Conservation (phyloP, 2,888 invertebrate genomes). For the Liodrosophila aerea region DNA sequence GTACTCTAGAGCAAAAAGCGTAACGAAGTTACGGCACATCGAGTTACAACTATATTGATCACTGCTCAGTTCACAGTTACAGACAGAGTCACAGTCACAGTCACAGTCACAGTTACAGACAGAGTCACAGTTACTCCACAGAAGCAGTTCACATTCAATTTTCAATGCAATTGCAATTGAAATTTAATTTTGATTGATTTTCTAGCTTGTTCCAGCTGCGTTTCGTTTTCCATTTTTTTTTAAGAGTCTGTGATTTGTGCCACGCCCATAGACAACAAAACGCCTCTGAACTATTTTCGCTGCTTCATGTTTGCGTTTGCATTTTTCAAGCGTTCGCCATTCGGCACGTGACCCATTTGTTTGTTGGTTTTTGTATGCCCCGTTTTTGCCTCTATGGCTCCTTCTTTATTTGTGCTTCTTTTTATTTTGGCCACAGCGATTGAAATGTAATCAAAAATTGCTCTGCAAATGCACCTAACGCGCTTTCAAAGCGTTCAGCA, state of each 20-base stretch:
- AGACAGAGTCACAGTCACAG: conserved; percentile 1
- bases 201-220: conserved; percentile 41
- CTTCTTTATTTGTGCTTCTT: conserved; percentile 22
- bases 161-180: conserved; percentile 50
- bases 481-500: conserved; percentile 44
- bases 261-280: conserved; percentile 36
- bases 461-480: conserved; percentile 51
- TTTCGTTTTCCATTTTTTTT: background rate
- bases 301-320: conserved; percentile 52
- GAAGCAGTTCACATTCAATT: conserved; percentile 25
- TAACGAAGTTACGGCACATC: conserved; percentile 51
- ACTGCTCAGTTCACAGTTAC: conserved; percentile 12
- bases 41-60: conserved; percentile 39
- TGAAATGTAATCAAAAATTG: conserved; percentile 69
- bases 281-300: conserved; percentile 25
- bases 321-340: conserved; percentile 45
- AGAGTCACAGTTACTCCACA: conserved; percentile 6
- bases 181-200: conserved; percentile 69
- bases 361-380: background rate
- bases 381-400: conserved; percentile 1
- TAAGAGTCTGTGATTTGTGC: conserved; percentile 28
- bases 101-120: no score
- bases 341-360: conserved; percentile 57
- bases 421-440: conserved; percentile 26
- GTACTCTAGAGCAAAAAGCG: conserved; percentile 19